phyloP scores from a whole-genome alignment of 1,140 invertebrate genomes.

The Bactericera cockerelli region DNA sequence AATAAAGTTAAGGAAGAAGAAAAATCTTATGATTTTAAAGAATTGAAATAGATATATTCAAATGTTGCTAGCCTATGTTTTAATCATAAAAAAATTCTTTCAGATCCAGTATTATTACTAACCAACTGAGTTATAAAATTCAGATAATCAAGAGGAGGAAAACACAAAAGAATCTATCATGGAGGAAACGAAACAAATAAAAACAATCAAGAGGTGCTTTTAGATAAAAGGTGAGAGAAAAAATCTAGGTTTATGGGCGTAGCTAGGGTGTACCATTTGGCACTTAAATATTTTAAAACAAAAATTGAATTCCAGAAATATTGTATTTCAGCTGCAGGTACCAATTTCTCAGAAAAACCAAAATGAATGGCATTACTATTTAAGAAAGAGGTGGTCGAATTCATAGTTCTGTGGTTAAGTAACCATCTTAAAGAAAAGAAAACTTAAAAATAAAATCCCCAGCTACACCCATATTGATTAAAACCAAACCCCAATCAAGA shows the following conservation, averaged over 20 bases:
- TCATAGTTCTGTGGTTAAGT: too few species aligned
- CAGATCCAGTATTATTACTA: too few species aligned
- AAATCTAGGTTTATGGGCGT: background rate
- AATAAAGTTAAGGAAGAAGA: too few species aligned
- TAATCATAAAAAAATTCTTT: too few species aligned
- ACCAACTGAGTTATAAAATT: slow-evolving; percentile 1
- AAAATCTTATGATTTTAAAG: too few species aligned
- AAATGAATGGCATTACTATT: too few species aligned
- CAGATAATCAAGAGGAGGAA: background rate
- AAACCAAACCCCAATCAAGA: background rate
- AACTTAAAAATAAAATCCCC: slow-evolving; percentile 19
- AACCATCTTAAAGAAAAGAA: too few species aligned
- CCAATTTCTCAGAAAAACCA: too few species aligned
- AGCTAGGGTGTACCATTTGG: background rate
- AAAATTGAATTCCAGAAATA: slow-evolving; percentile 17
- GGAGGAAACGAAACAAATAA: slow-evolving; percentile 9
- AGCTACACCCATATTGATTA: slow-evolving; percentile 15
- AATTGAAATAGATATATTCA: too few species aligned
- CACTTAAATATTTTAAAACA: slow-evolving; percentile 28
- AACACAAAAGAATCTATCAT: background rate
- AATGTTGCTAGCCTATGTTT: too few species aligned
- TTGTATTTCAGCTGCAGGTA: too few species aligned
- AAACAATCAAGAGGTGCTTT: slow-evolving; percentile 11
- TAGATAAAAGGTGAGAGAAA: background rate
- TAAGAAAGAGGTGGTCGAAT: too few species aligned